Percentiles rank a stretch among this genome's conserved stretches.
Conservation (phyloP, 2,113 vertebrate species). For the Pagrus major region DNA sequence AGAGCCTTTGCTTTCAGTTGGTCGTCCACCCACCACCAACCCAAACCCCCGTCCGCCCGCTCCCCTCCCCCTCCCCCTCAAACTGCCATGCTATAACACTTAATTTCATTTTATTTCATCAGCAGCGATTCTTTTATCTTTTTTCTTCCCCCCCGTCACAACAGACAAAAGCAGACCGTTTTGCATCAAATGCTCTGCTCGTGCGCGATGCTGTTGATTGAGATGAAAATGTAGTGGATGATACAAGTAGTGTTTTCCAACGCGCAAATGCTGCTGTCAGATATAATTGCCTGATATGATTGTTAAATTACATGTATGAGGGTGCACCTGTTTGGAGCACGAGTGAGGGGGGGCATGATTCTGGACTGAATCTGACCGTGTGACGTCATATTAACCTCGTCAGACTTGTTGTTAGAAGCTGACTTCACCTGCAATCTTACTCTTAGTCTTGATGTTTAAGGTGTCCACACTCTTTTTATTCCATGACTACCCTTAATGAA, state of each 20-base stretch:
- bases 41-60: neutral
- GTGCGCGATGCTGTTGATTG: slow-evolving; percentile 42
- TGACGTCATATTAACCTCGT: neutral
- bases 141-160: slow-evolving; percentile 1
- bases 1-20: slow-evolving; percentile 35
- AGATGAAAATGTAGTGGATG: slow-evolving; percentile 49
- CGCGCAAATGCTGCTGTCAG: slow-evolving; percentile 42
- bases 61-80: slow-evolving; percentile 31
- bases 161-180: slow-evolving; percentile 33
- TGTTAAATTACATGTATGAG: slow-evolving; percentile 49
- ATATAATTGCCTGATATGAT: slow-evolving; percentile 54
- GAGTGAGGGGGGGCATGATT: neutral
- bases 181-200: slow-evolving; percentile 56
- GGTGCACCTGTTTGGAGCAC: slow-evolving; percentile 32
- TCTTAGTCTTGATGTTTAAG: neutral
- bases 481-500: neutral
- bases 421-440: neutral
- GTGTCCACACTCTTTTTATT: neutral
- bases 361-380: neutral
- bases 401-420: neutral
- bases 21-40: neutral
- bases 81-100: slow-evolving; percentile 49
- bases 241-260: slow-evolving; percentile 42
- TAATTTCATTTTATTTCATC: slow-evolving; percentile 79
- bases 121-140: slow-evolving; percentile 61